Conservation (phyloP, 2,888 invertebrate genomes). For the Cephus pygmeus region DNA sequence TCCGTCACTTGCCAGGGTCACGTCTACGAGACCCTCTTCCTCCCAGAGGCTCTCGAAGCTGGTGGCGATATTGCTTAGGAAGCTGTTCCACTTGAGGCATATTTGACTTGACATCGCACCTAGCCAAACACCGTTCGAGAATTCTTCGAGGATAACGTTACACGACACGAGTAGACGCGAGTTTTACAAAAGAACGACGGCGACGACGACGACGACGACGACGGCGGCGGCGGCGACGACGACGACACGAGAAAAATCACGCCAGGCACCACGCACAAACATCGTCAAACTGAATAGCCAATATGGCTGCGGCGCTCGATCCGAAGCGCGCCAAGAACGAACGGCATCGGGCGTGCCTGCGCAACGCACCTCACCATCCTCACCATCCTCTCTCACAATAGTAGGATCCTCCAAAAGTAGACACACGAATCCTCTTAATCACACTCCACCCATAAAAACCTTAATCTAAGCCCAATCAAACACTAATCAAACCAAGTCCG, state of each 20-base stretch:
- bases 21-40: constrained; percentile 76
- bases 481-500: neutral
- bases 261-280: constrained; percentile 46
- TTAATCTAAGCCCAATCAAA: neutral
- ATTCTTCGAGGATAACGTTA: neutral
- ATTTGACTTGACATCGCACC: constrained; percentile 69
- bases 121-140: neutral
- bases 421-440: neutral
- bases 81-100: constrained; percentile 78
- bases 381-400: neutral
- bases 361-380: neutral
- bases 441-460: neutral
- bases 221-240: constrained; percentile 23
- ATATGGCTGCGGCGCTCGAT: constrained; percentile 38
- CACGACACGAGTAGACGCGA: neutral
- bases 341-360: constrained; percentile 9
- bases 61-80: constrained; percentile 73
- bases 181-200: neutral
- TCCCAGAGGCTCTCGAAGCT: constrained; percentile 75
- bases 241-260: constrained; percentile 31
- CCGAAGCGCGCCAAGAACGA: constrained; percentile 40
- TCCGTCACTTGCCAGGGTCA: constrained; percentile 76
- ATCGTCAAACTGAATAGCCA: constrained; percentile 35
- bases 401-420: neutral
- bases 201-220: neutral